Base-by-base conservation (phyloP, 2,797 vertebrate genomes). In the Rhynchonycteris naso region DNA sequence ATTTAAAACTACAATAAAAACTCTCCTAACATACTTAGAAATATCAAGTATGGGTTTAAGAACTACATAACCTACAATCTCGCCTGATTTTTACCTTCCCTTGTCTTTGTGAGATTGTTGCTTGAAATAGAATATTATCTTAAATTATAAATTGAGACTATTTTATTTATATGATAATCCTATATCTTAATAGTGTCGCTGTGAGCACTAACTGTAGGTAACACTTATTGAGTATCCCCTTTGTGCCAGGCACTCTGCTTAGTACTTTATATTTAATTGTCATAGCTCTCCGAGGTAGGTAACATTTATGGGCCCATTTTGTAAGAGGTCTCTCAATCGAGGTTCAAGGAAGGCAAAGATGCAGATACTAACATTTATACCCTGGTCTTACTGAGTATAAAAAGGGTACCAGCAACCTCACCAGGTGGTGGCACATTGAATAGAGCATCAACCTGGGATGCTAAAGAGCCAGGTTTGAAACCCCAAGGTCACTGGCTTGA, bases 91-190 rank as follows among this genome's bases (percentile, higher is more conserved):
- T 88, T 75, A 78, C 10, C 38, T 81, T 95, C 12, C 10, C 15
- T 95, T 88, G 10, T 71, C 18, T 6, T 82, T 81, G 58, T 92
- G 68, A 79, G 9, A 71, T 61, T 52, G 18, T 93, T 90, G 47
- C 75, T 68, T 82, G 47, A 95, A 94, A 7, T 66, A 88, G 75
- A 96, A 83, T 95, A 82, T 21, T 92, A 28, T 56, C 24, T 84
- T 94, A 54, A 80, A 66, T 69, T 90, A 78, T 12, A 69, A 89
- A 79, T 5, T 92, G 24, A 2, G 58, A 54, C 78, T n/a, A 72
- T 50, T 13, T 90, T 63, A 35, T 38, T 47, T n/a, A 47, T 33
- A 12, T 61, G 26, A 84, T 38, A 47, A 35, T 30, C 22, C 47
- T 80, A 68, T 66, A 52, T 87, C 6, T n/a, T 69, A 90, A 76